A percentile compares a stretch with the other conserved stretches of the same genome.
phyloP scores from a whole-genome alignment of 2,113 vertebrate genomes.

The Leptodactylus fuscus region DNA sequence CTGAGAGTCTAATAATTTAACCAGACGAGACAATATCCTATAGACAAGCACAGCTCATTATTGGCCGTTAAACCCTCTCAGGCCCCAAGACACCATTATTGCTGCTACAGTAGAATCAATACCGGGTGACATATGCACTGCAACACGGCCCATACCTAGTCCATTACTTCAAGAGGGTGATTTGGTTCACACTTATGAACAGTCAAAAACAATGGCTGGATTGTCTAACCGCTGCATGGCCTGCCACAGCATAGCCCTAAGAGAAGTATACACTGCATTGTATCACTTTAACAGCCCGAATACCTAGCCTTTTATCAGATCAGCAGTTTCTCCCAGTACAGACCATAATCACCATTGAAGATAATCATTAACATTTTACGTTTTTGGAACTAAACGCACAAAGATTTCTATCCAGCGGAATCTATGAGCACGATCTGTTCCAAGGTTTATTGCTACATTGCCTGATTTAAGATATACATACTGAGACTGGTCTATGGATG shows the following conservation, averaged over 20 bases:
- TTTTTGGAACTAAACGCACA: constrained; percentile 6
- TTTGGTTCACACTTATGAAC: too few relatives aligned
- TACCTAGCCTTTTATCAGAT: neutral
- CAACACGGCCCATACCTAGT: too few relatives aligned
- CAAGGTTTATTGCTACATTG: constrained; percentile 3
- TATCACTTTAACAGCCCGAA: neutral
- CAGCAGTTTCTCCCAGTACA: constrained; percentile 2
- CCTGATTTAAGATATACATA: constrained; percentile 1
- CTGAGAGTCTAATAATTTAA: too few relatives aligned
- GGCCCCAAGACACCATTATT: too few relatives aligned
- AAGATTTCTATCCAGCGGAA: neutral
- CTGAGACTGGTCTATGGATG: neutral
- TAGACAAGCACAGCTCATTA: too few relatives aligned
- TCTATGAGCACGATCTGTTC: constrained; percentile 5
- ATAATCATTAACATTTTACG: constrained; percentile 30
- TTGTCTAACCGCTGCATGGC: neutral
- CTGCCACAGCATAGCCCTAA: neutral
- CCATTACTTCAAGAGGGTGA: too few relatives aligned
- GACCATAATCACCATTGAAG: constrained; percentile 6
- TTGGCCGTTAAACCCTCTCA: too few relatives aligned
- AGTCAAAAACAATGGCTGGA: neutral
- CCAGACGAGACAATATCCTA: too few relatives aligned
- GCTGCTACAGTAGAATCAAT: too few relatives aligned
- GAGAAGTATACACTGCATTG: neutral
- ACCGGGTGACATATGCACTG: too few relatives aligned